These are phyloP conservation scores for Ichneumoninae sp. DNA, from an alignment of 2,888 invertebrate species.

Conservation along the genomic window DNA sequence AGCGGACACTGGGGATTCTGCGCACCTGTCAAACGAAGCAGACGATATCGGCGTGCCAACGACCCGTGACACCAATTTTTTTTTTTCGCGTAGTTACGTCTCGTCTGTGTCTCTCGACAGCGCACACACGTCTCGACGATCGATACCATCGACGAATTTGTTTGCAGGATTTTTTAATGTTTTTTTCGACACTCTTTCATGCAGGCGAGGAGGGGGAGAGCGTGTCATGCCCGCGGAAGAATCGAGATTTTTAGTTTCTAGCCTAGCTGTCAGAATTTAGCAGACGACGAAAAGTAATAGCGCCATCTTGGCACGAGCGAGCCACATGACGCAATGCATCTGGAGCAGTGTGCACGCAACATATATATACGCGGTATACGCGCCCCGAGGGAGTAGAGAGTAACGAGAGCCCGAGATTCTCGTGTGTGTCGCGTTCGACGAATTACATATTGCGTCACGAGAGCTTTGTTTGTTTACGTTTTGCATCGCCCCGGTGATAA, in stretches of 20 bases:
- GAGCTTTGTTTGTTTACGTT: constrained; percentile 69
- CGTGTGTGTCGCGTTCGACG: constrained; percentile 41
- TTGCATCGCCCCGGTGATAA: constrained; percentile 17
- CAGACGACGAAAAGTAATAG: constrained; percentile 56
- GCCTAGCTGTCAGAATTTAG: constrained; percentile 60
- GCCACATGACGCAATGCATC: constrained; percentile 40
- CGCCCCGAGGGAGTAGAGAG: constrained; percentile 33
- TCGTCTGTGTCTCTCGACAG: not conserved
- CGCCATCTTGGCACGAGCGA: constrained; percentile 53
- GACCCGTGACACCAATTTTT: constrained; percentile 20
- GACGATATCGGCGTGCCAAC: constrained; percentile 50
- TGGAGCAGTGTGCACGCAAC: constrained; percentile 32
- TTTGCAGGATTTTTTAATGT: not conserved
- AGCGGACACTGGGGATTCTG: constrained; percentile 58
- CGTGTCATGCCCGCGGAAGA: not conserved
- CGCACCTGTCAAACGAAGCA: constrained; percentile 68
- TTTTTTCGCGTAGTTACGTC: not conserved
- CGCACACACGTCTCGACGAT: not conserved
- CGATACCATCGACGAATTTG: constrained; percentile 1
- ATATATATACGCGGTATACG: constrained; percentile 11
- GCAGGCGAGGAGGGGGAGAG: not conserved
- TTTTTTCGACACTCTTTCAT: not conserved
- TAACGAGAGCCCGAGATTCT: constrained; percentile 15
- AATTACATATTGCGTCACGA: constrained; percentile 61
- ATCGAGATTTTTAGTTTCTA: not conserved